Base-by-base conservation (phyloP, 2,797 vertebrate genomes). In the Falco concolor region DNA sequence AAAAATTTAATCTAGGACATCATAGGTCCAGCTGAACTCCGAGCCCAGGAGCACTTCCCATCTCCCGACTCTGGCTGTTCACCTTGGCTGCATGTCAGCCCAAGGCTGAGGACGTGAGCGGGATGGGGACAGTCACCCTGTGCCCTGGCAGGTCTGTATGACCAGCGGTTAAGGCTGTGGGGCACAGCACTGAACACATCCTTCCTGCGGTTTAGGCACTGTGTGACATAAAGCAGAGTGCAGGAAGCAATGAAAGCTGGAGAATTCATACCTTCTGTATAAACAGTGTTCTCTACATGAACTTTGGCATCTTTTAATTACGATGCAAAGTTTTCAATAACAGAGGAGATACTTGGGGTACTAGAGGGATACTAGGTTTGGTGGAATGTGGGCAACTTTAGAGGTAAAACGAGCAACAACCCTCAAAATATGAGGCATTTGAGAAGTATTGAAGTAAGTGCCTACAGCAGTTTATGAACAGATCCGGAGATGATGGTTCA, bases 401-500 rank as follows among this genome's bases (percentile, higher is more conserved):
- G 45, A 87, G 53, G 67, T 52, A 90, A 90, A 85, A 54, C 30
- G 47, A 95, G 42, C 68, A 95, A 68, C 77, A 89, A 17, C 22
- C n/a, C 64, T 77, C 72, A 92, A 95, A 95, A 96, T 86, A 95
- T 44, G 77, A 92, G 94, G 65, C 93, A 83, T 95, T 80, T 60
- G 94, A 96, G 94, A 93, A 78, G 42, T 89, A 95, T 68, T 91
- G 86, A 54, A 87, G 28, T 80, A 89, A 94, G 53, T 72, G 81
- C 53, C 93, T 92, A 34, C 36, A 92, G 90, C 68, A 92, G 72
- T 95, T 96, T 90, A 90, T 94, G 91, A 93, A 87, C 60, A 87
- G 91, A 94, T 87, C 89, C 86, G 83, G 68, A 89, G 80, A 90
- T 83, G 88, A 95, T 89, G 45, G 83, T 89, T 97, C 94, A 95